These are phyloP conservation scores for Florisuga fusca DNA, from an alignment of 2,797 vertebrate species.

Conservation along the genomic window DNA sequence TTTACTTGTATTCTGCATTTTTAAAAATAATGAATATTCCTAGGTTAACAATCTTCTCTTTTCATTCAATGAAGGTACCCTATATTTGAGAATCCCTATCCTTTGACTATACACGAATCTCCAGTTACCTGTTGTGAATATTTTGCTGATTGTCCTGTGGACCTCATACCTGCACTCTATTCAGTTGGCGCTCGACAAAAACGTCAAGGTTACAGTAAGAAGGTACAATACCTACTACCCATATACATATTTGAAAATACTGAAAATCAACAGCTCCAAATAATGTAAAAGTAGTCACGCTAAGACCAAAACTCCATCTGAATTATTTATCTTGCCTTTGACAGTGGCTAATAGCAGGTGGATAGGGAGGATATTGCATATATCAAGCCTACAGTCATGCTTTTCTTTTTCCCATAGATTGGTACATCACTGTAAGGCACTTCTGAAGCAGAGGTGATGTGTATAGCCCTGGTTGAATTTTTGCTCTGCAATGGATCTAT, in stretches of 20 bases:
- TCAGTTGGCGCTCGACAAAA: slow-evolving; percentile 97
- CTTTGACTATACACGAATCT: slow-evolving; percentile 96
- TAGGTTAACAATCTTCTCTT: not conserved
- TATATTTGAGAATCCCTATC: slow-evolving; percentile 99
- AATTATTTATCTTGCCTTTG: not conserved
- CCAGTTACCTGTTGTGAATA: slow-evolving; percentile 98
- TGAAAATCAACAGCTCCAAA: not conserved
- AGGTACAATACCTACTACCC: slow-evolving; percentile 79
- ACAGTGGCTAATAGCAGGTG: not conserved
- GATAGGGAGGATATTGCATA: not conserved
- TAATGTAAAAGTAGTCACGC: rapidly evolving
- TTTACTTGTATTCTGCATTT: not conserved
- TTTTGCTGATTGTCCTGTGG: slow-evolving; percentile 96
- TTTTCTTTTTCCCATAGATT: not conserved
- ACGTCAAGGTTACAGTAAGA: slow-evolving; percentile 99
- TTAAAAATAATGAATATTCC: not conserved
- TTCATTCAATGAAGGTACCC: slow-evolving; percentile 87
- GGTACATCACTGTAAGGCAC: not conserved
- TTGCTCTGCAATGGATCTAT: not conserved
- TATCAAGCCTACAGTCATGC: not conserved
- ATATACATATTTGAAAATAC: not conserved
- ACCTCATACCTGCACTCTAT: slow-evolving; percentile 98
- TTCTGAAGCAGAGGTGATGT: not conserved
- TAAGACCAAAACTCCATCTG: not conserved
- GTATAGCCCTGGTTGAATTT: not conserved